These are phyloP conservation scores for Protonibea diacanthus DNA, from an alignment of 2,797 vertebrate genomes.

Conservation along the genomic window DNA sequence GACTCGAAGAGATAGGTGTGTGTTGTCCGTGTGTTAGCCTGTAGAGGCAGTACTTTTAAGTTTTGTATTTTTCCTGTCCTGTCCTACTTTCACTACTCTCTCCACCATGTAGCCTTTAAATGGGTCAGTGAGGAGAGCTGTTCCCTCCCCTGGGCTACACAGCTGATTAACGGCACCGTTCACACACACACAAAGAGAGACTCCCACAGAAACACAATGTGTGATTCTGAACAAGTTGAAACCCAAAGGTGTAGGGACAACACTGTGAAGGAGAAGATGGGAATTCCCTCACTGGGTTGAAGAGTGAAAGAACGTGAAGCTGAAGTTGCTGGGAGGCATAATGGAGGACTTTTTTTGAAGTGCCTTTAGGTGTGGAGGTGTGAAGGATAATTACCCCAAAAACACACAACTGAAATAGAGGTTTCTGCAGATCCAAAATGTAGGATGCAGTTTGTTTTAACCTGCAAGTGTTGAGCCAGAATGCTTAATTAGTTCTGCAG, in stretches of 20 bases:
- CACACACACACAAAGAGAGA: conserved; percentile 39
- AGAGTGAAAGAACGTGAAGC: background rate
- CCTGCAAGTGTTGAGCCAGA: background rate
- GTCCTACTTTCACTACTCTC: conserved; percentile 69
- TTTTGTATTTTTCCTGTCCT: conserved; percentile 62
- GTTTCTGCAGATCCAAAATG: background rate
- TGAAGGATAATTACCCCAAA: background rate
- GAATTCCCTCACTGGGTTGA: conserved; percentile 29
- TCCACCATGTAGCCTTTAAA: conserved; percentile 68
- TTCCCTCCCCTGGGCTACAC: conserved; percentile 63
- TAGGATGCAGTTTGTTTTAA: background rate
- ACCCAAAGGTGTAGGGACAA: conserved; percentile 23
- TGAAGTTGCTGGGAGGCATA: background rate
- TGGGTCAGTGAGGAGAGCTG: conserved; percentile 75
- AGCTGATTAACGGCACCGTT: conserved; percentile 68
- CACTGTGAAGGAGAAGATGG: conserved; percentile 18
- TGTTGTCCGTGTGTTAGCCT: conserved; percentile 16
- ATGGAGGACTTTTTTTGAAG: background rate
- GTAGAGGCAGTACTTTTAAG: conserved; percentile 26
- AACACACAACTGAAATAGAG: background rate
- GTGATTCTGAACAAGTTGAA: conserved; percentile 41
- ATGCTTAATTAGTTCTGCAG: background rate
- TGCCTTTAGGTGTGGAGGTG: background rate
- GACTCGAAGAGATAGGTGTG: conserved; percentile 24
- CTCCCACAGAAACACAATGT: conserved; percentile 36